Base-by-base conservation (phyloP, 2,888 invertebrate species). In the Epirrita christyi region DNA sequence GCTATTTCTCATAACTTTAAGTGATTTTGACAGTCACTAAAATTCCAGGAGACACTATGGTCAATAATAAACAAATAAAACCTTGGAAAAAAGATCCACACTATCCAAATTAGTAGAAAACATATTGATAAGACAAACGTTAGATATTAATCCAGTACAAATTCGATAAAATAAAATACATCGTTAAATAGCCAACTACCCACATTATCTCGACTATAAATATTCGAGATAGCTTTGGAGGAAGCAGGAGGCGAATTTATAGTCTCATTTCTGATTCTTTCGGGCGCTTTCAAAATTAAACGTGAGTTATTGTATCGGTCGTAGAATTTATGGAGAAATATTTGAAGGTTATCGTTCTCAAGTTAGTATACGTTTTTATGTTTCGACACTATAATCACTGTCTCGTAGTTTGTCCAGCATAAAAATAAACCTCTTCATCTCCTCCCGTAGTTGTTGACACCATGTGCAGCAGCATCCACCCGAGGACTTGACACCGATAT, bases 161-260 rank as follows among this genome's bases (percentile, higher is more conserved):
- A 50, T 54, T 42, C 59, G 64, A 76, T 46, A 42, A 43, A 42
- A 43, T 51, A 72, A 70, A 66, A 72, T 68, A 63, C 72, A 68
- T 74, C 72, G 71, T 76, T 75, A 79, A 76, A 77, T 69, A 73
- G 54, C 64, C 58, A 59, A 67, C 73, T 66, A 68, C 67, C 71
- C 73, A 70, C 71, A 64, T 76, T 80, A 81, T 82, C 82, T 73
- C 0, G 51, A 38, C 71, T 70, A 76, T 81, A 82, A 82, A 82
- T 79, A 80, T 78, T 71, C 66, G 70, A 73, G 80, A 80, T 78
- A 78, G 68, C 67, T 70, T 62, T 61, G 36, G 58, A 64, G 71
- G 69, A 74, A 72, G 71, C 59, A 61, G 65, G 65, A 69, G 66
- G 61, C 61, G 54, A 80, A 81, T 79, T 81, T 81, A 81, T 79